These are phyloP conservation scores for Agrenia bidenticulata DNA, from an alignment of 2,888 invertebrate genomes.

Conservation along the genomic window DNA sequence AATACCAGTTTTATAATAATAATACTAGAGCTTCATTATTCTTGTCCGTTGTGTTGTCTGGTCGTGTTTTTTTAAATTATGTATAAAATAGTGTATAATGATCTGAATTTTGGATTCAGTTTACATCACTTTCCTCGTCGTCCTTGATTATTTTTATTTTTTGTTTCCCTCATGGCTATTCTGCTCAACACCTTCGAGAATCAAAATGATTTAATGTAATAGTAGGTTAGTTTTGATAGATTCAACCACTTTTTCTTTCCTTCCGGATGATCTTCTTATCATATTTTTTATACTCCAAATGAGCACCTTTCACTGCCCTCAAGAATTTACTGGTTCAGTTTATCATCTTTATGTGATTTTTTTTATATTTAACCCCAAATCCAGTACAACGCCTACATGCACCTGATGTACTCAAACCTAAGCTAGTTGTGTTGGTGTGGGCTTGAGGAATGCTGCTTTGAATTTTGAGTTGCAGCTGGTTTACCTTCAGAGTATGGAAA, in stretches of 20 bases:
- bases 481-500: too few species aligned
- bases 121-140: slow-evolving; percentile 9
- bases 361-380: too few species aligned
- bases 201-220: slow-evolving; percentile 14
- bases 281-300: slow-evolving; percentile 12
- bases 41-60: too few species aligned
- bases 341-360: slow-evolving; percentile 1
- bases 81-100: too few species aligned
- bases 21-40: not conserved
- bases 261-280: not conserved
- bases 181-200: too few species aligned
- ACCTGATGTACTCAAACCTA: too few species aligned
- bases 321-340: slow-evolving; percentile 1
- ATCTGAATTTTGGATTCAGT: too few species aligned
- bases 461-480: too few species aligned
- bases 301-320: slow-evolving; percentile 7
- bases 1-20: slow-evolving; percentile 26
- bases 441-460: too few species aligned
- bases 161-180: slow-evolving; percentile 1
- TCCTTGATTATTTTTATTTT: slow-evolving; percentile 6
- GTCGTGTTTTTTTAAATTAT: too few species aligned
- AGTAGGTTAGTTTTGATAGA: slow-evolving; percentile 11
- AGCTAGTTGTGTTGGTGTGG: too few species aligned
- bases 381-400: too few species aligned
- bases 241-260: slow-evolving; percentile 14